Evolutionary conservation across 2,888 invertebrate genomes (phyloP).

Genomic region (Epistrophe grossulariae): DNA sequence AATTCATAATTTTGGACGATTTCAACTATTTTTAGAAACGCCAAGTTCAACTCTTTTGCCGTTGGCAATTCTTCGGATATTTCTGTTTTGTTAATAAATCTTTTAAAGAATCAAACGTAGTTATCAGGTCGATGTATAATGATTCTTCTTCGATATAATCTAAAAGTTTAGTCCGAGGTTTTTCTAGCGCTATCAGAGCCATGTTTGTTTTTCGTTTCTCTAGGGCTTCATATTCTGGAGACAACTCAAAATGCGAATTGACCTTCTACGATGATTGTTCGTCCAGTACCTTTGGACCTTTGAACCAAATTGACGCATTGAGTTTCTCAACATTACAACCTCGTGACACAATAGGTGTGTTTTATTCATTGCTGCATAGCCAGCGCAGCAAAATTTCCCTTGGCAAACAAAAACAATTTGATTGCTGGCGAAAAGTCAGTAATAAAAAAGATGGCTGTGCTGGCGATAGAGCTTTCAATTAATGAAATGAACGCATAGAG

Average conservation of each 20-base stretch:
- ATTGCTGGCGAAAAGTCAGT: too few relatives aligned
- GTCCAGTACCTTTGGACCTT: background rate
- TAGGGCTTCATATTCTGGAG: conserved; percentile 6
- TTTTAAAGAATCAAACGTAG: too few relatives aligned
- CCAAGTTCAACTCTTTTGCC: background rate
- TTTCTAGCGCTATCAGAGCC: conserved; percentile 2
- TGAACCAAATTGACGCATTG: conserved; percentile 33
- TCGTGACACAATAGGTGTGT: too few relatives aligned
- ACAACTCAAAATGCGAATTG: conserved; percentile 26
- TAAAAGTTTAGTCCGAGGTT: conserved; percentile 12
- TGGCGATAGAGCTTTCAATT: too few relatives aligned
- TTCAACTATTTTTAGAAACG: background rate
- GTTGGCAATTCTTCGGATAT: background rate
- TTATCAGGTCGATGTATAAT: background rate
- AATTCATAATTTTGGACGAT: background rate
- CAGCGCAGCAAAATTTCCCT: too few relatives aligned
- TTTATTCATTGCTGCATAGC: too few relatives aligned
- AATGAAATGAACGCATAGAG: too few relatives aligned
- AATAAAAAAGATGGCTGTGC: too few relatives aligned
- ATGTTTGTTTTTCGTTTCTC: conserved; percentile 26
- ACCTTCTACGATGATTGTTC: background rate
- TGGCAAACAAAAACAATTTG: too few relatives aligned
- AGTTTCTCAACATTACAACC: too few relatives aligned
- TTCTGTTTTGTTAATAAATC: background rate
- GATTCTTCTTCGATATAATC: conserved; percentile 12